Percentiles rank a stretch among this genome's conserved stretches.
These are phyloP conservation scores for Beris chalybata DNA, from an alignment of 2,888 invertebrate genomes.

Conservation along the genomic window DNA sequence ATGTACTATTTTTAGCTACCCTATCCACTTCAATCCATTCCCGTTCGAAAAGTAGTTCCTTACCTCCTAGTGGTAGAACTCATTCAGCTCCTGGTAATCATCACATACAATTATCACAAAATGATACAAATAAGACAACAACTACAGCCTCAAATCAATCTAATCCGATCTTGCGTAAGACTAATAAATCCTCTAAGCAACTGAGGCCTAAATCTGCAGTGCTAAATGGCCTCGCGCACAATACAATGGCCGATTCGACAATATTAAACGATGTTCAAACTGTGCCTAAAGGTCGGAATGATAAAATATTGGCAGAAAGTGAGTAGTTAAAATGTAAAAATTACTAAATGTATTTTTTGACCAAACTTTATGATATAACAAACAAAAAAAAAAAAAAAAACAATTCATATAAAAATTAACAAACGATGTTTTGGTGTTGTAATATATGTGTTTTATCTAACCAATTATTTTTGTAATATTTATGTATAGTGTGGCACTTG, in stretches of 20 bases:
- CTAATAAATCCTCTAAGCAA: constrained; percentile 46
- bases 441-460: constrained; percentile 9
- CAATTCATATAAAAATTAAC: neutral
- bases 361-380: neutral
- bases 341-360: constrained; percentile 1
- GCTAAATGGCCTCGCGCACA: constrained; percentile 35
- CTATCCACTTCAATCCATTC: constrained; percentile 74
- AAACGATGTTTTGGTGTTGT: constrained; percentile 29
- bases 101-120: constrained; percentile 51
- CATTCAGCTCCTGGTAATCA: constrained; percentile 49
- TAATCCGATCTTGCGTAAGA: constrained; percentile 39
- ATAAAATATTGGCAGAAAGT: constrained; percentile 56
- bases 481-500: too few relatives aligned
- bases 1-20: constrained; percentile 66
- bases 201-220: constrained; percentile 47
- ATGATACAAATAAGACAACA: constrained; percentile 47
- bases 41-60: constrained; percentile 68
- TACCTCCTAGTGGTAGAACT: constrained; percentile 58
- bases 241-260: constrained; percentile 38
- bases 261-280: constrained; percentile 41
- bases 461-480: neutral
- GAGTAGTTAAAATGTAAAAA: constrained; percentile 46
- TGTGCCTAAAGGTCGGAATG: constrained; percentile 52
- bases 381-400: neutral
- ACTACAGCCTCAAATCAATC: constrained; percentile 37